Evolutionary conservation across 2,888 invertebrate species (phyloP).

Genomic region (Saturnia japonica): DNA sequence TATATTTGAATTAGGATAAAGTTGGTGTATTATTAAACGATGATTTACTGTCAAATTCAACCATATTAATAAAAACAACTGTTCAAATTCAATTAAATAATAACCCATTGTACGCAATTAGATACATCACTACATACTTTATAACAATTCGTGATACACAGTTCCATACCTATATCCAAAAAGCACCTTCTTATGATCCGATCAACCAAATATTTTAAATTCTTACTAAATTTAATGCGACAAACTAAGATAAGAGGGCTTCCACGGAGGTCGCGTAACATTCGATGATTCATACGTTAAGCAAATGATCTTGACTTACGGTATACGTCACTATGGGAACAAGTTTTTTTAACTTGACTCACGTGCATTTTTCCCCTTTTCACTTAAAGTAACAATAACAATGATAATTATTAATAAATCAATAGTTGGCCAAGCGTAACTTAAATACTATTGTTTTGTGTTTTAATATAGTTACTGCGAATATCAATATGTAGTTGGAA

Average conservation of each 20-base stretch:
- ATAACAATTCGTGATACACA: not conserved
- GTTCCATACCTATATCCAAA: not conserved
- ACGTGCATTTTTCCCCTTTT: slow-evolving; percentile 42
- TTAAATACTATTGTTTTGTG: not conserved
- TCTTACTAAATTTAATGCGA: slow-evolving; percentile 6
- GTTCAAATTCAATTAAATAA: not conserved
- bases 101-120: not conserved
- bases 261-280: slow-evolving; percentile 57
- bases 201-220: not conserved
- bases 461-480: too few relatives aligned
- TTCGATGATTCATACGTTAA: slow-evolving; percentile 56
- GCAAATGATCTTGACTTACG: slow-evolving; percentile 44
- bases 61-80: not conserved
- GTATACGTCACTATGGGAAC: slow-evolving; percentile 43
- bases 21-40: too few relatives aligned
- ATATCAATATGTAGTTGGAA: not conserved
- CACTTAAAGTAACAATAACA: slow-evolving; percentile 33
- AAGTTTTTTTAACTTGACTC: slow-evolving; percentile 48
- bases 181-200: not conserved
- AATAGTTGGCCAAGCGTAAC: not conserved
- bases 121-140: not conserved
- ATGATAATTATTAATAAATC: not conserved
- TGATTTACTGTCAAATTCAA: not conserved
- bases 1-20: too few relatives aligned
- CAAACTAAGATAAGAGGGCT: slow-evolving; percentile 38